Base-by-base conservation (phyloP, 2,888 invertebrate genomes). In the Steinernema scapterisci region DNA sequence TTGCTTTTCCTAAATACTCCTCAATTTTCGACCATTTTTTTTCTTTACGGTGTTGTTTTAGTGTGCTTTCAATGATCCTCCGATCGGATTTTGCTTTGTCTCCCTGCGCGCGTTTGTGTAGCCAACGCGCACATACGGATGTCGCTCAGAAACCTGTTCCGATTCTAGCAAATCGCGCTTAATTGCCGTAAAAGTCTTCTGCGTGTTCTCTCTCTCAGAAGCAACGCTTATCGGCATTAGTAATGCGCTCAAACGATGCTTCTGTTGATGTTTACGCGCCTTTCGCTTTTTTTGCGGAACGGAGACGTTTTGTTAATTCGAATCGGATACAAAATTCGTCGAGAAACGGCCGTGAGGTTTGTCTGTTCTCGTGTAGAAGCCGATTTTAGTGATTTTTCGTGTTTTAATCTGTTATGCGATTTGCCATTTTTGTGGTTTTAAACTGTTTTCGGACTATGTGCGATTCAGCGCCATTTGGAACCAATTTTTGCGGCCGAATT, bases 151-250 rank as follows among this genome's bases (percentile, higher is more conserved):
- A 63, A 63, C 63, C 63, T 31, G 63, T 63, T 63, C 31, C 27
- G 27, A 63, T 31, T 16, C 63, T 1, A 27, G 31, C 1, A 11
- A 27, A 27, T 63, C 38, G 27, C 38, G 63, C 63, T 21, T 25
- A 31, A 63, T 63, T 63, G 63, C 63, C 63, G 38, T 5, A 27
- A 31, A 38, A 63, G 63, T 63, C 63, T 63, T 63, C 63, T 16
- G 19, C 52, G 52, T 9, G 52, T 23, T 23, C 38, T 38, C 38
- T 3, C 21, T 52, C 52, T 23, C 23, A 52, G 52, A 19, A 52
- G 11, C 23, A 11, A 23, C 9, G 52, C 52, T 52, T 52, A 52
- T 52, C 48, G 48, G 48, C 48, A 19, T 48, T 23, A 21, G 21
- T 52, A 52, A 52, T 52, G 52, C 52, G 52, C 52, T 48, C 48